Evolutionary conservation across 2,888 invertebrate species (phyloP), one percentile per base, ranked within the genome.

Genomic region (Taenaris catops): DNA sequence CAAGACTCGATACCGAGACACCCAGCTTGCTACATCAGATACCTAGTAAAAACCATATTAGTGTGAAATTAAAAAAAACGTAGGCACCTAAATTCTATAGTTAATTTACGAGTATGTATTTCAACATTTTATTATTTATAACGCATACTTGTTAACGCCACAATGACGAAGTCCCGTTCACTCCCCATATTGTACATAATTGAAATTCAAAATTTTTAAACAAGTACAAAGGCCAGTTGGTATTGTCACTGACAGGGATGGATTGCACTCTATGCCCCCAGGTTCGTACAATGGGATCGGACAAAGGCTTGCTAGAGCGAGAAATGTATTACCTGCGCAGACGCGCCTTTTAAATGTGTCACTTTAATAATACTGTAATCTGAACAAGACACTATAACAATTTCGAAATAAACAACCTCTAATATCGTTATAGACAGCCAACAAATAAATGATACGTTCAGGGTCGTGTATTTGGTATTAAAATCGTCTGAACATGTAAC

Each of bases 151-250:
- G 16, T 4, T 16, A n/a, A n/a, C n/a, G n/a, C n/a, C n/a, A 14
- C 14, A 33, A 32, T 24, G 34, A 29, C 28, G 25, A 49, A 53
- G 58, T 59, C 54, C 61, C 64, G 55, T 63, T 60, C 42, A 37
- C 46, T 56, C 49, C 51, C 55, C 53, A 56, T 46, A 60, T 62
- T 59, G 67, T 69, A 63, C 62, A 38, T 32, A 18, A 72, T 71
- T 71, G 64, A 67, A 59, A 83, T 81, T 79, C 67, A 66, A 81
- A 83, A 78, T 79, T 75, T 31, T 63, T 78, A 61, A 68, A 56
- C 76, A 80, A 71, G 75, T 78, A 83, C 79, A 80, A 78, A 59
- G 54, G 58, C 61, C 72, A 71, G 69, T 66, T 75, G 71, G 60
- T 25, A 52, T 54, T 42, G 53, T 50, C 57, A 58, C 53, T 69